Evolutionary conservation across 2,888 invertebrate genomes (phyloP).

Genomic region (Sepioteuthis lessoniana): DNA sequence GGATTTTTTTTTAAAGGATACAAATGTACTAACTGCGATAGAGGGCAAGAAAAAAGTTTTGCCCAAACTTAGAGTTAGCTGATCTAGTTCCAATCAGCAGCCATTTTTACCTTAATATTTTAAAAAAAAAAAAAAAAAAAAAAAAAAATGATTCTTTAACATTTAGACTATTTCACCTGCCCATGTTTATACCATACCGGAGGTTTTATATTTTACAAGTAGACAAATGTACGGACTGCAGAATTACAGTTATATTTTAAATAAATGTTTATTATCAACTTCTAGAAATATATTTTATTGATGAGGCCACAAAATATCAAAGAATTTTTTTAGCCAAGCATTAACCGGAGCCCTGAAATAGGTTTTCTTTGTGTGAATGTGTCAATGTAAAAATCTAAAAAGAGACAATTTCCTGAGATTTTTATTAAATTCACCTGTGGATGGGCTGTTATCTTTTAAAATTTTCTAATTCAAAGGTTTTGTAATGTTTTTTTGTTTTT

Average conservation of each 20-base stretch:
- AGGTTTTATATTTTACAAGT: no score
- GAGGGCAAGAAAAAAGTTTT: neutral
- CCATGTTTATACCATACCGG: no score
- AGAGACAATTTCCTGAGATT: neutral
- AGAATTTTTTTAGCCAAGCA: neutral
- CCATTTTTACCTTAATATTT: neutral
- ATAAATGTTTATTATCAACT: no score
- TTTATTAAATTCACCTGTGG: neutral
- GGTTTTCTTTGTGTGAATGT: neutral
- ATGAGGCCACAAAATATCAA: neutral
- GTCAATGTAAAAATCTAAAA: neutral
- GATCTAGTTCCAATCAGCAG: neutral
- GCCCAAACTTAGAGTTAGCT: neutral
- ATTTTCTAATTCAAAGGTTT: no score
- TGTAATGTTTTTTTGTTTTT: no score
- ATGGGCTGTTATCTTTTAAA: neutral
- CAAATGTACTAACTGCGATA: neutral
- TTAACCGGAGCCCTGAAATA: neutral
- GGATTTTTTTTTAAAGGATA: neutral
- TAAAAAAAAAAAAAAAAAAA: neutral
- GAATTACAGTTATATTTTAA: no score
- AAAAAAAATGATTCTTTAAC: neutral
- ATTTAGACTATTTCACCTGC: no score
- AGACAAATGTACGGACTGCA: no score
- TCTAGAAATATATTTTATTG: neutral